These are phyloP conservation scores for Triops cancriformis DNA, from an alignment of 1,140 invertebrate species.

Conservation along the genomic window DNA sequence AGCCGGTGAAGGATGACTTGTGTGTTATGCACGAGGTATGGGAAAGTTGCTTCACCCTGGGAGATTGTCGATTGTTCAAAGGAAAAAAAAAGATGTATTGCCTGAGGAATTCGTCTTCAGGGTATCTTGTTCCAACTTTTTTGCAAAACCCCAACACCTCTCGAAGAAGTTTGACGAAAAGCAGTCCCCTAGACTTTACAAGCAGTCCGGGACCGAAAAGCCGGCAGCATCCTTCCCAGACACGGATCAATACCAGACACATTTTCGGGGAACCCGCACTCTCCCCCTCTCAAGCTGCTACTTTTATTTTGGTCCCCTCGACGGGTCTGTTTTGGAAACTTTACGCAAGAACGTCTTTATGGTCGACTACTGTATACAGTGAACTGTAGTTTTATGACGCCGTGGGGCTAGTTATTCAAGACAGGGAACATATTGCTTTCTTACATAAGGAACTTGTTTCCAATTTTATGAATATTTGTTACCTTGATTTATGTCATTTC, in stretches of 20 bases:
- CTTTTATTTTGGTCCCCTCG: background rate
- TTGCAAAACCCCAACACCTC: background rate
- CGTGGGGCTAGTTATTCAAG: no score
- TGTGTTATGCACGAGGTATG: background rate
- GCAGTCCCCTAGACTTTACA: background rate
- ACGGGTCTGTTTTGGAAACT: no score
- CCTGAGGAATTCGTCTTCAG: background rate
- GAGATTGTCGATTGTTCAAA: background rate
- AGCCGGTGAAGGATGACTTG: background rate
- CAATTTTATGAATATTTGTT: no score
- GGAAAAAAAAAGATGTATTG: background rate
- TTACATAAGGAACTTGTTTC: no score
- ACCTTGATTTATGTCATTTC: no score
- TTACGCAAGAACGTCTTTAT: no score
- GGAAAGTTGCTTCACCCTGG: background rate
- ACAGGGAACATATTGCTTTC: no score
- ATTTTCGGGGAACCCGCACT: background rate
- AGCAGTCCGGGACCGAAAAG: background rate
- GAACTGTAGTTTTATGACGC: no score
- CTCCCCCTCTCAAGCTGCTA: background rate
- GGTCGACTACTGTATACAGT: no score
- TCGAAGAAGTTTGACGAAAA: background rate
- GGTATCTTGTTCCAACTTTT: no score
- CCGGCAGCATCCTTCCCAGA: background rate
- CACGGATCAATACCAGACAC: slow-evolving; percentile 1